Base-by-base conservation (phyloP, 2,888 invertebrate genomes). In the Oscheius sp. region DNA sequence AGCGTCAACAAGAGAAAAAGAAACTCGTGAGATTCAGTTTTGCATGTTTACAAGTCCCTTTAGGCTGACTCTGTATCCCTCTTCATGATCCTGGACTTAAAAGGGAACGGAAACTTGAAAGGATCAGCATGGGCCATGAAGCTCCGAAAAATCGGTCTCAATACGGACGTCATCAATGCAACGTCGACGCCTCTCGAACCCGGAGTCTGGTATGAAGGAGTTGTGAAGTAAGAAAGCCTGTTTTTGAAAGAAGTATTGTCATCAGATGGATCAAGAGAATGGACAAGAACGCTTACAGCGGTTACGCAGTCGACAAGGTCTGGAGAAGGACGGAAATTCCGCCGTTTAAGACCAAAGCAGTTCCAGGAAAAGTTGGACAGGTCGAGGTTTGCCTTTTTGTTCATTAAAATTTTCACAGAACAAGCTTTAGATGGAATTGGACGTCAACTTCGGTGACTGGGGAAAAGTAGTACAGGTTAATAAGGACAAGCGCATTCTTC, bases 121-220 rank as follows among this genome's bases (percentile, higher is more conserved):
- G 68, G 68, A 37, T 11, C 35, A 13, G 68, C 68, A 2, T 68
- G 68, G 68, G 53, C 55, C 1, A 35, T 13, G 13, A 10, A 33
- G 13, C 2, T 55, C 9, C 55, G 68, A 21, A 53, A 9, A 35
- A n/a, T 68, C 32, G 68, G 37, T 11, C 13, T 68, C 9, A 11
- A 53, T 11, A 37, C 37, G 33, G 35, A 51, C 7, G 21, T 42
- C 10, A 32, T 68, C 11, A 1, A 53, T 33, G 68, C 53, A 9
- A 3, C 32, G 2, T 37, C 55, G 21, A 42, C 32, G n/a, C 13
- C 11, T 32, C 55, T 68, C n/a, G n/a, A 55, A 13, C 53, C 32
- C 2, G 68, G 68, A 10, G 2, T 7, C 11, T 68, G 68, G 68
- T 68, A 68, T 21, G 68, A 68, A 3, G 68, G 68, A 1, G 68